Conservation (phyloP, 2,113 vertebrate genomes). For the Micronycteris hirsuta region DNA sequence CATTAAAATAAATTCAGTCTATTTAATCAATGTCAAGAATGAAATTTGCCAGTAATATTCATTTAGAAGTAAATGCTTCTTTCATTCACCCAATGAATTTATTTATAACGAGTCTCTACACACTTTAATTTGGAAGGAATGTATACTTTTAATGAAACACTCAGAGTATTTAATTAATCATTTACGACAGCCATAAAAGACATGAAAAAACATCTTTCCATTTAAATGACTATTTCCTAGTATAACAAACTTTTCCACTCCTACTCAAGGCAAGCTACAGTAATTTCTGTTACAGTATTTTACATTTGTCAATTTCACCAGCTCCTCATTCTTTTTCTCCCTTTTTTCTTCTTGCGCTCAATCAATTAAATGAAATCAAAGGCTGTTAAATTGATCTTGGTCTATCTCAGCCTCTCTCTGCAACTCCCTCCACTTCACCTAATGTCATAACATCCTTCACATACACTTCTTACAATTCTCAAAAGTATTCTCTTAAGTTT, state of each 20-base stretch:
- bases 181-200: slow-evolving; percentile 71
- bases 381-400: background rate
- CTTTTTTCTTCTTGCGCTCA: background rate
- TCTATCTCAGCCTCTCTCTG: background rate
- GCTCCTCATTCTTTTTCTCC: slow-evolving; percentile 22
- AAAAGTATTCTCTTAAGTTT: slow-evolving; percentile 21
- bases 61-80: slow-evolving; percentile 66
- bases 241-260: slow-evolving; percentile 57
- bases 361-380: slow-evolving; percentile 53
- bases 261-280: slow-evolving; percentile 42
- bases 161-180: slow-evolving; percentile 75
- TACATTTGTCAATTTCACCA: slow-evolving; percentile 24
- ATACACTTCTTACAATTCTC: slow-evolving; percentile 29
- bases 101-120: slow-evolving; percentile 65
- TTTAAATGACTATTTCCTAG: slow-evolving; percentile 59
- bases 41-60: slow-evolving; percentile 67
- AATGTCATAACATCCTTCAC: slow-evolving; percentile 10
- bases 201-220: slow-evolving; percentile 68
- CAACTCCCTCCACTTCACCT: background rate
- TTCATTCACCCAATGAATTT: slow-evolving; percentile 65
- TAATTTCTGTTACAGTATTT: slow-evolving; percentile 47
- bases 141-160: slow-evolving; percentile 74
- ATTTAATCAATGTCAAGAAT: slow-evolving; percentile 65
- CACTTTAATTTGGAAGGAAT: slow-evolving; percentile 75
- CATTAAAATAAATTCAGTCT: slow-evolving; percentile 63